These are phyloP conservation scores for Hyperoplus immaculatus DNA, from an alignment of 2,797 vertebrate genomes.

Conservation along the genomic window DNA sequence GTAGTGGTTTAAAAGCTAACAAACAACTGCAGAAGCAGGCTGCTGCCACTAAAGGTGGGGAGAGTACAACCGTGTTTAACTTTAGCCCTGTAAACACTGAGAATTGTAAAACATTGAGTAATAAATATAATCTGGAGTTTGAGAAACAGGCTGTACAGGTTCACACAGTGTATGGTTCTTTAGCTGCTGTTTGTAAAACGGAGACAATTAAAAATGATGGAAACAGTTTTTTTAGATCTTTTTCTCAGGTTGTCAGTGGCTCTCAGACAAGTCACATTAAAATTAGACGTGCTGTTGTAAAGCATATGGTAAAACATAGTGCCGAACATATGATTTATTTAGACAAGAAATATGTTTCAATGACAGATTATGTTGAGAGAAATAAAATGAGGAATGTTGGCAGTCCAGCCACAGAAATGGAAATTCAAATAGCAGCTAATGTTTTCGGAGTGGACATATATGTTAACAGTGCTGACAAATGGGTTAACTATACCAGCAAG, in stretches of 20 bases:
- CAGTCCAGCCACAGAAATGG: neutral
- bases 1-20: no score
- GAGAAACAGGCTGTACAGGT: no score
- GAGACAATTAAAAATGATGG: neutral
- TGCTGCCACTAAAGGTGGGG: no score
- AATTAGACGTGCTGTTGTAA: neutral
- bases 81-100: neutral
- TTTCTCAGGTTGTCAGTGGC: neutral
- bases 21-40: no score
- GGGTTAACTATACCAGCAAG: neutral
- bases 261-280: neutral
- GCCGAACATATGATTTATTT: neutral
- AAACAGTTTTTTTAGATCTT: neutral
- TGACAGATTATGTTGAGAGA: neutral
- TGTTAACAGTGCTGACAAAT: neutral
- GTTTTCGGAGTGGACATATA: neutral
- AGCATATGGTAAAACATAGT: neutral
- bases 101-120: neutral
- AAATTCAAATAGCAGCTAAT: neutral
- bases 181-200: constrained; percentile 1
- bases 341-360: neutral
- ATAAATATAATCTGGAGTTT: neutral
- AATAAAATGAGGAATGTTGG: neutral
- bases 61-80: no score
- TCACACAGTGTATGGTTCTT: no score